Evolutionary conservation across 2,888 invertebrate species (phyloP).

Genomic region (Penaeus monodon): DNA sequence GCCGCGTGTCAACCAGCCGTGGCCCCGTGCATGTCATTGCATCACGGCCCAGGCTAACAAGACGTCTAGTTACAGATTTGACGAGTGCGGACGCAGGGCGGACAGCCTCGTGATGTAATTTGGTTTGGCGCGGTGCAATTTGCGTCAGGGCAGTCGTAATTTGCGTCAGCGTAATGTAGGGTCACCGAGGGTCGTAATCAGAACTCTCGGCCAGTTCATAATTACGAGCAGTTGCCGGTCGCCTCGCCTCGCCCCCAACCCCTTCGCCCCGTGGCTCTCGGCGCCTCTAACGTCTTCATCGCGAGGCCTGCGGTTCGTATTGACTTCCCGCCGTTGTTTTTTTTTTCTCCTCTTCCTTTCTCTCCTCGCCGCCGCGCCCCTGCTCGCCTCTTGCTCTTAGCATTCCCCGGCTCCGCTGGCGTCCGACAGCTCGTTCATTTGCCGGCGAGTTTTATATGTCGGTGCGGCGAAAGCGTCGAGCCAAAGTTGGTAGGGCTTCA

Average conservation of each 20-base stretch:
- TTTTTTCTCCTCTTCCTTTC: no score
- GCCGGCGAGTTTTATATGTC: not conserved
- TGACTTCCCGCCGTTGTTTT: no score
- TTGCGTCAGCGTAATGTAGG: slow-evolving; percentile 15
- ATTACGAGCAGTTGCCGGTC: not conserved
- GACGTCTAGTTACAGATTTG: slow-evolving; percentile 16
- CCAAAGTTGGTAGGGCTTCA: slow-evolving; percentile 1
- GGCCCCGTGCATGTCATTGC: not conserved
- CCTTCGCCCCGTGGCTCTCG: not conserved
- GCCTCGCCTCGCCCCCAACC: no score
- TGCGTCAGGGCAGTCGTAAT: slow-evolving; percentile 3
- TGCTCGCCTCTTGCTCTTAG: not conserved
- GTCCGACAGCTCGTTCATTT: not conserved
- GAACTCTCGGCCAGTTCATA: not conserved
- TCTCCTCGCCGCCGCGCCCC: not conserved
- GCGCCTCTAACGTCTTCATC: not conserved
- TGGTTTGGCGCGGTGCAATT: slow-evolving; percentile 15
- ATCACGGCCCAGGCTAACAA: not conserved
- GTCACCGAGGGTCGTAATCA: slow-evolving; percentile 25
- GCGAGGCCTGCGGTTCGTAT: not conserved
- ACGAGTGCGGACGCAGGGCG: not conserved
- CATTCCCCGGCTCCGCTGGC: not conserved
- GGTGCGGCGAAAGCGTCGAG: not conserved
- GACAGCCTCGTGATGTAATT: slow-evolving; percentile 12
- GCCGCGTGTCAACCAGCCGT: no score